phyloP scores from a whole-genome alignment of 1,140 invertebrate species.

The Drosophila nannoptera region DNA sequence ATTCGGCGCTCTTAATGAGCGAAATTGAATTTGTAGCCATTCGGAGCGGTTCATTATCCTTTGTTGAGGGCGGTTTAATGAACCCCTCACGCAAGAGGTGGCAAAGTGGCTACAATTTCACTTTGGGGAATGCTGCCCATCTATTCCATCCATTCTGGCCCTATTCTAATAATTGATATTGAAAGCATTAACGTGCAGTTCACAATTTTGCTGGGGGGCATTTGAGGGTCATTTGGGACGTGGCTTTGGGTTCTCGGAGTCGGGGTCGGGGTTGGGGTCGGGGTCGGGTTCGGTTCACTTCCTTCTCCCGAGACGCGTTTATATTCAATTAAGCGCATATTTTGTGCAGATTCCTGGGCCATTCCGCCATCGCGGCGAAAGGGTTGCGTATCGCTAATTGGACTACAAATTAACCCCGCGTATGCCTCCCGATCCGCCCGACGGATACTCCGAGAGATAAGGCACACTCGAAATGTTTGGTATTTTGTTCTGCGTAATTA shows the following conservation, averaged over 20 bases:
- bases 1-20: constrained; percentile 52
- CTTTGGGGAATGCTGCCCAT: background rate
- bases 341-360: constrained; percentile 52
- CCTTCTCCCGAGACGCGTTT: constrained; percentile 8
- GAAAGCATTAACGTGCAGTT: constrained; percentile 55
- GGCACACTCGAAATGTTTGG: constrained; percentile 25
- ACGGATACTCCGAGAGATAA: background rate
- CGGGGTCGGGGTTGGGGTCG: background rate
- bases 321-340: constrained; percentile 73
- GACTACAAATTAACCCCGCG: constrained; percentile 13
- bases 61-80: constrained; percentile 60
- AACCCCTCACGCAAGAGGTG: constrained; percentile 55
- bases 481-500: constrained; percentile 51
- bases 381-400: constrained; percentile 57
- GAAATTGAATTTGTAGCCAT: constrained; percentile 45
- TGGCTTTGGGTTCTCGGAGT: background rate
- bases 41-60: constrained; percentile 64
- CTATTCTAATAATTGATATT: constrained; percentile 68
- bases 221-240: constrained; percentile 29
- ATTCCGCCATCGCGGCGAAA: constrained; percentile 24
- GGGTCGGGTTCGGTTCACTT: constrained; percentile 8
- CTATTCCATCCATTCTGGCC: background rate
- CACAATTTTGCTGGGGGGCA: constrained; percentile 22
- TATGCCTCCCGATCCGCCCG: background rate
- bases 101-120: constrained; percentile 56